These are phyloP conservation scores for Lycodopsis pacificus DNA, from an alignment of 2,797 vertebrate genomes.

Conservation along the genomic window DNA sequence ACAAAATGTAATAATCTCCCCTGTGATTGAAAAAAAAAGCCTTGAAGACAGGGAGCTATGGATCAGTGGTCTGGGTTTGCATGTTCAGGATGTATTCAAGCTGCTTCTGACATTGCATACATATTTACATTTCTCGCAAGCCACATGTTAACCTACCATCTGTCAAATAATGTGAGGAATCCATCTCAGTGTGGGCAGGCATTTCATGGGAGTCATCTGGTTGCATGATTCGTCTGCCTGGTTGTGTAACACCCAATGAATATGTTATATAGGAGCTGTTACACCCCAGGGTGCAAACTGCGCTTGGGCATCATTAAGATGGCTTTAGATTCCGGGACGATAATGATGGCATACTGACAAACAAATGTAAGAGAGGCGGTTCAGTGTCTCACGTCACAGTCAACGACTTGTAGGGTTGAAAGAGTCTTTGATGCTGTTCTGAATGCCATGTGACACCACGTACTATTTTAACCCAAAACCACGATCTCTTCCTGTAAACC, in stretches of 20 bases:
- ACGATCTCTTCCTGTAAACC: too few relatives aligned
- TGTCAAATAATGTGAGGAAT: constrained; percentile 4
- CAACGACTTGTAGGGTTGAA: background rate
- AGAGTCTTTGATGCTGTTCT: background rate
- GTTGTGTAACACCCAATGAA: constrained; percentile 3
- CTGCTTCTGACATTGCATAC: background rate
- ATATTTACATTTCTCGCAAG: background rate
- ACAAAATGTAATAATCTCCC: background rate
- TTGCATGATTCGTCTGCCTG: background rate
- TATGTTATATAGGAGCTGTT: background rate
- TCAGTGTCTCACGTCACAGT: background rate
- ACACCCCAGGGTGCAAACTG: background rate
- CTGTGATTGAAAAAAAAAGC: background rate
- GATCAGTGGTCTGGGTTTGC: constrained; percentile 3
- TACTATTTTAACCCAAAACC: too few relatives aligned
- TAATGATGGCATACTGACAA: background rate
- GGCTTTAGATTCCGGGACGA: background rate
- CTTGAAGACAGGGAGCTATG: background rate
- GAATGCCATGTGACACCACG: background rate
- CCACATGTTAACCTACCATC: constrained; percentile 18
- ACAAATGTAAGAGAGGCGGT: background rate
- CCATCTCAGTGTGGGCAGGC: background rate
- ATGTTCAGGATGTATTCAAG: background rate
- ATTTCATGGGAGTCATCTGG: background rate
- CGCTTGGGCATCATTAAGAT: background rate